Evolutionary conservation across 2,888 invertebrate species (phyloP).

Genomic region (Onthophagus sagittarius): DNA sequence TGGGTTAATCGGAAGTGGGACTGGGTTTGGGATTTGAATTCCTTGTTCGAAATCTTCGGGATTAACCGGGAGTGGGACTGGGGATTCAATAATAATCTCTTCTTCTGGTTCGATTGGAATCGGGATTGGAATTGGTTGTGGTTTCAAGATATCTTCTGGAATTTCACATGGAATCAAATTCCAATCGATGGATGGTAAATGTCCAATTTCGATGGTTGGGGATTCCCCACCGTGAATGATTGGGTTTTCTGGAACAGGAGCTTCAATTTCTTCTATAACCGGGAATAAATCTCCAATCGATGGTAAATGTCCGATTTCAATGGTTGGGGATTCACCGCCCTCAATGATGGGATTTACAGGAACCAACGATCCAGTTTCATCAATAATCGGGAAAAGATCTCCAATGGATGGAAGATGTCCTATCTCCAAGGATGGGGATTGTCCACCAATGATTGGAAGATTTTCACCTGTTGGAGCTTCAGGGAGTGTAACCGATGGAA

Average conservation of each 20-base stretch:
- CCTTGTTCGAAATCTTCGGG: no score
- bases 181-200: neutral
- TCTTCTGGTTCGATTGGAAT: conserved; percentile 8
- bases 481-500: neutral
- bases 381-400: neutral
- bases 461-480: neutral
- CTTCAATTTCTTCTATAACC: neutral
- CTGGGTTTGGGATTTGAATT: no score
- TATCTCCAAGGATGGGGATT: neutral
- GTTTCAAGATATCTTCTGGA: neutral
- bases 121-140: neutral
- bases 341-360: neutral
- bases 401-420: neutral
- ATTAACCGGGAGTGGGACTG: no score
- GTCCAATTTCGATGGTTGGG: neutral
- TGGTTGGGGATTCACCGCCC: neutral
- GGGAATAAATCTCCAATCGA: no score
- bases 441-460: neutral
- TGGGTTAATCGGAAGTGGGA: no score
- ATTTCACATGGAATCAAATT: neutral
- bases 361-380: neutral
- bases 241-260: neutral
- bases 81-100: no score
- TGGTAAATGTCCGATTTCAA: neutral
- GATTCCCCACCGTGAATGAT: neutral